A percentile compares a stretch with the other conserved stretches of the same genome.
These are phyloP conservation scores for Chrysopa pallens DNA, from an alignment of 1,140 invertebrate genomes.

Conservation along the genomic window DNA sequence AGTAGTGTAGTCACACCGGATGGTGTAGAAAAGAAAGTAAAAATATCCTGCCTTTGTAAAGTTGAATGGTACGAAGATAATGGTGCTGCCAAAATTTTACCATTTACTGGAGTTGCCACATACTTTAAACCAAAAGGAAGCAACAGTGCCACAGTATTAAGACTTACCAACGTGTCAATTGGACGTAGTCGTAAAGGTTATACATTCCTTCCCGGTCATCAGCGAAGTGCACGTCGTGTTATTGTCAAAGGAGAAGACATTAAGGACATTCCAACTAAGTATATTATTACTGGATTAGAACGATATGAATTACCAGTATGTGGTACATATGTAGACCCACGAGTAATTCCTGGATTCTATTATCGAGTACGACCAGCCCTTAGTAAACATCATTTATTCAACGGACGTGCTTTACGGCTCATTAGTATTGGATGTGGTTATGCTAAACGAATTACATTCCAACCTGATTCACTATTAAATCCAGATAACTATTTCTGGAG, in stretches of 20 bases:
- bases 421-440: slow-evolving; percentile 56
- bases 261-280: slow-evolving; percentile 44
- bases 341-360: slow-evolving; percentile 51
- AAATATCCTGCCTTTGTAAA: slow-evolving; percentile 39
- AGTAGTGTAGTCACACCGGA: slow-evolving; percentile 19
- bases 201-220: slow-evolving; percentile 39
- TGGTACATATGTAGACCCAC: slow-evolving; percentile 53
- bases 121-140: slow-evolving; percentile 26
- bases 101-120: slow-evolving; percentile 35
- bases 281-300: slow-evolving; percentile 45
- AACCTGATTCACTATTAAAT: slow-evolving; percentile 40
- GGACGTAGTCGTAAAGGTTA: slow-evolving; percentile 36
- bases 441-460: slow-evolving; percentile 56
- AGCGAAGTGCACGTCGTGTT: slow-evolving; percentile 34
- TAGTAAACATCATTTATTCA: slow-evolving; percentile 38
- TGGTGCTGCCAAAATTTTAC: slow-evolving; percentile 32
- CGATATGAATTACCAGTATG: slow-evolving; percentile 55
- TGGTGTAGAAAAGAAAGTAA: slow-evolving; percentile 39
- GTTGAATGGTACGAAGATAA: slow-evolving; percentile 45
- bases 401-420: slow-evolving; percentile 39
- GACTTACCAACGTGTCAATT: slow-evolving; percentile 36
- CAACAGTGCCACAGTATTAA: slow-evolving; percentile 25
- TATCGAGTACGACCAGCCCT: slow-evolving; percentile 48
- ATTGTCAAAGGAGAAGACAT: slow-evolving; percentile 37
- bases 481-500: slow-evolving; percentile 59